These are phyloP conservation scores for Caenorhabditis briggsae DNA, from an alignment of 1,140 invertebrate species.

Conservation along the genomic window DNA sequence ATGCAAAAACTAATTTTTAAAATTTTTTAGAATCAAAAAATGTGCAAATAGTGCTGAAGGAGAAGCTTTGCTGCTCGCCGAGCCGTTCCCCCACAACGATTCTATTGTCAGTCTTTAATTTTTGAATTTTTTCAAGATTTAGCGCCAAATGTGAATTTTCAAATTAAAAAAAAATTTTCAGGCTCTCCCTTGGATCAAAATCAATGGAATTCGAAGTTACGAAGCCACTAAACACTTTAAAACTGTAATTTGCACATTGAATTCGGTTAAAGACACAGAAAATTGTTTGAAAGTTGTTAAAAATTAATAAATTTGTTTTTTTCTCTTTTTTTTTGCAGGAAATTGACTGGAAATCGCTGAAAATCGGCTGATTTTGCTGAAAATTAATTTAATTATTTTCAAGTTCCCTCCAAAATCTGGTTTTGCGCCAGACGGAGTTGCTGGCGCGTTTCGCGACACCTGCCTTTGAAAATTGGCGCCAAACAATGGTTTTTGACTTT, in stretches of 20 bases:
- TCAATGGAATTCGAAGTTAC: slow-evolving; percentile 32
- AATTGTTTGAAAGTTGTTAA: background rate
- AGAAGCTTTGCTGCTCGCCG: background rate
- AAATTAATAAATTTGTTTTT: too few species aligned
- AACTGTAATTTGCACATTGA: slow-evolving; percentile 3
- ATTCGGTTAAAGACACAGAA: background rate
- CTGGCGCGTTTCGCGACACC: background rate
- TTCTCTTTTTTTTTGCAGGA: too few species aligned
- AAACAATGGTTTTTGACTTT: background rate
- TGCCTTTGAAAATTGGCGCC: background rate
- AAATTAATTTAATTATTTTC: background rate
- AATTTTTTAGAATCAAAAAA: slow-evolving; percentile 1
- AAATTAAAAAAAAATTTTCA: background rate
- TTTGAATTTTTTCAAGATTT: too few species aligned
- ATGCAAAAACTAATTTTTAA: too few species aligned
- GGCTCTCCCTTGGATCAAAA: slow-evolving; percentile 22
- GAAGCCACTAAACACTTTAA: slow-evolving; percentile 27
- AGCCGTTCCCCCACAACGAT: slow-evolving; percentile 39
- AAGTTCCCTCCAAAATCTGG: background rate
- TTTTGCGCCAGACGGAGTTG: background rate
- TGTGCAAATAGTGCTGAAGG: background rate
- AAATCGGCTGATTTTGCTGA: too few species aligned
- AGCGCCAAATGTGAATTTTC: too few species aligned
- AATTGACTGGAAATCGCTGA: too few species aligned
- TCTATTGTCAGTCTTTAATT: background rate